These are phyloP conservation scores for Drosophila littoralis DNA, from an alignment of 1,140 invertebrate genomes.

Conservation along the genomic window DNA sequence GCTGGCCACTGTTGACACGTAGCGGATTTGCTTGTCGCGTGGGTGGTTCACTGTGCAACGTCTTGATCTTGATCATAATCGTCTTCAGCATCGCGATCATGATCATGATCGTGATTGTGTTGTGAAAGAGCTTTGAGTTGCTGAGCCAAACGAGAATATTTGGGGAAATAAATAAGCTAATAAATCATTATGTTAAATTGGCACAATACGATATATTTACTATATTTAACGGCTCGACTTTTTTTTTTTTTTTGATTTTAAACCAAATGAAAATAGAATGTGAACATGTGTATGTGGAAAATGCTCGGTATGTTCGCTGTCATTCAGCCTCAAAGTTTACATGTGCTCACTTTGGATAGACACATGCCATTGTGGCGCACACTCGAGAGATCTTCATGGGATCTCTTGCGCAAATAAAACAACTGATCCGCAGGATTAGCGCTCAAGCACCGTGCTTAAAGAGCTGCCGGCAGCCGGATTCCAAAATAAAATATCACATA, in stretches of 20 bases:
- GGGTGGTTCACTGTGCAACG: conserved; percentile 37
- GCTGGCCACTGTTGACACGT: conserved; percentile 54
- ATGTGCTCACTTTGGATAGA: conserved; percentile 49
- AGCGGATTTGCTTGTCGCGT: conserved; percentile 61
- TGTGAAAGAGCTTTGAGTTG: conserved; percentile 65
- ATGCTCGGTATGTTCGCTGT: conserved; percentile 72
- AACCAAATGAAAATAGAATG: conserved; percentile 70
- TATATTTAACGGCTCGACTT: conserved; percentile 58
- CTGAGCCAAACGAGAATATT: conserved; percentile 65
- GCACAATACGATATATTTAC: conserved; percentile 58
- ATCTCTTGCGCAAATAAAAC: conserved; percentile 35
- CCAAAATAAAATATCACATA: too few relatives aligned
- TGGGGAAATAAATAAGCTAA: conserved; percentile 75
- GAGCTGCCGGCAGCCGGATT: not conserved
- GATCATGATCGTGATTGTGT: conserved; percentile 26
- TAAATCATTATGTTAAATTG: conserved; percentile 83
- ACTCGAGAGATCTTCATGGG: conserved; percentile 1
- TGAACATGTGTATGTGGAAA: conserved; percentile 75
- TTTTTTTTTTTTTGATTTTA: not conserved
- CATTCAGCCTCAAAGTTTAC: conserved; percentile 63
- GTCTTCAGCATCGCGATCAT: not conserved
- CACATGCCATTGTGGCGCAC: conserved; percentile 46
- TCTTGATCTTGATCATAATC: conserved; percentile 16
- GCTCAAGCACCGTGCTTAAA: conserved; percentile 8
- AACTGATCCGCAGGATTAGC: conserved; percentile 40